These are phyloP conservation scores for Paelopatides confundens DNA, from an alignment of 53 echinoderm and acorn worm genomes.

Conservation along the genomic window DNA sequence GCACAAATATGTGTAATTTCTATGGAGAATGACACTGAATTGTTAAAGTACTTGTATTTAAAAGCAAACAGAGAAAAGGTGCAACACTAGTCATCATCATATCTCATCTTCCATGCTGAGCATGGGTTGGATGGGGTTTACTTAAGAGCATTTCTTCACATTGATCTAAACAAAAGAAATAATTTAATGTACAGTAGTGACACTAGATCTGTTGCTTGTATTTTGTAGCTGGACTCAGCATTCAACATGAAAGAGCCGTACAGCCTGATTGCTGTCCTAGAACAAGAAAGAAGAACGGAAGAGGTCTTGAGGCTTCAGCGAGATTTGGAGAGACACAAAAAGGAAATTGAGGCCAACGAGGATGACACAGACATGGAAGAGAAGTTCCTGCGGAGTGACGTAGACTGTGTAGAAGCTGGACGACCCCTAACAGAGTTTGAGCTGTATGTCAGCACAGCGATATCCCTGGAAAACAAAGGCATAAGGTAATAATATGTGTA, in stretches of 20 bases:
- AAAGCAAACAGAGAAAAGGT: too few relatives aligned
- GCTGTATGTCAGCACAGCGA: conserved; percentile 85
- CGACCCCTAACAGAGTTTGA: conserved; percentile 84
- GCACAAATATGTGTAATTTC: too few relatives aligned
- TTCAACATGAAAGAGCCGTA: conserved; percentile 93
- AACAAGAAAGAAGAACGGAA: conserved; percentile 78
- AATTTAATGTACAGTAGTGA: too few relatives aligned
- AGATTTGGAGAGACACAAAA: conserved; percentile 77
- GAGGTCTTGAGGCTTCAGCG: conserved; percentile 66
- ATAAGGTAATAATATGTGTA: conserved; percentile 71
- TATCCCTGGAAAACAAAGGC: conserved; percentile 79
- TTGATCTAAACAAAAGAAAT: too few relatives aligned
- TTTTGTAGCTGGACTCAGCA: conserved; percentile 81
- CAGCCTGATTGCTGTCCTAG: conserved; percentile 81
- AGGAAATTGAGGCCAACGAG: conserved; percentile 88
- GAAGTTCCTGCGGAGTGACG: conserved; percentile 82
- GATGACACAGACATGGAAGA: conserved; percentile 94
- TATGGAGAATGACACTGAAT: too few relatives aligned
- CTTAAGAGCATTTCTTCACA: too few relatives aligned
- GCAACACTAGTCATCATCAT: too few relatives aligned
- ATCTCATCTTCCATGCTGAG: too few relatives aligned
- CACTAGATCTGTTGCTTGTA: too few relatives aligned
- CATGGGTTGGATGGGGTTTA: too few relatives aligned
- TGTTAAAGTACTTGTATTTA: too few relatives aligned
- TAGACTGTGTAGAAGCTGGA: conserved; percentile 81